Conservation (phyloP, 2,113 vertebrate genomes). For the Nesospiza acunhae region DNA sequence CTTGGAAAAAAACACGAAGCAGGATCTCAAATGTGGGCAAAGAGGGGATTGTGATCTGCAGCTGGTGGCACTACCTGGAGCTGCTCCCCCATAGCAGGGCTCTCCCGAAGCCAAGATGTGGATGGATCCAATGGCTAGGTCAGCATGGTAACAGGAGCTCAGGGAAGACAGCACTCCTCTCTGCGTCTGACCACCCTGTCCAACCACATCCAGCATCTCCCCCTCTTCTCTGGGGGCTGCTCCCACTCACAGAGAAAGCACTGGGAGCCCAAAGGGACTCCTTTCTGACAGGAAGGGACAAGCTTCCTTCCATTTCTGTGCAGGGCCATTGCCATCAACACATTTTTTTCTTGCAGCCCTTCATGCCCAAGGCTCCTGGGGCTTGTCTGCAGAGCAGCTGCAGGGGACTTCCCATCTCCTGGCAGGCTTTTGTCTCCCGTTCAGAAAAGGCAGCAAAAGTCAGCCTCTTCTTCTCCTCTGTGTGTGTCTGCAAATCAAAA, state of each 20-base stretch:
- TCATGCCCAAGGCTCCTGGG: background rate
- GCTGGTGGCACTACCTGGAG: background rate
- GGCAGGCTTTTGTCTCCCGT: background rate
- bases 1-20: rapidly evolving
- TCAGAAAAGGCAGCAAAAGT: background rate
- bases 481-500: background rate
- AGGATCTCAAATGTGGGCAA: background rate
- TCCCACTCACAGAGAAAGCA: background rate
- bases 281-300: background rate
- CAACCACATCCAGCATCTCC: background rate
- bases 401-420: background rate
- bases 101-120: background rate
- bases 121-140: background rate
- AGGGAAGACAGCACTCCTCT: background rate
- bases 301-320: background rate
- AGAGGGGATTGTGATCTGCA: background rate
- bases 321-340: background rate
- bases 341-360: background rate
- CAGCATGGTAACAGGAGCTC: rapidly evolving
- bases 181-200: background rate
- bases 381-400: background rate
- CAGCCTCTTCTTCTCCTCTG: background rate
- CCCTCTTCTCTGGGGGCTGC: background rate
- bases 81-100: background rate
- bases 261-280: background rate